Conservation (phyloP, 1,140 invertebrate species). For the Lethrus apterus region DNA sequence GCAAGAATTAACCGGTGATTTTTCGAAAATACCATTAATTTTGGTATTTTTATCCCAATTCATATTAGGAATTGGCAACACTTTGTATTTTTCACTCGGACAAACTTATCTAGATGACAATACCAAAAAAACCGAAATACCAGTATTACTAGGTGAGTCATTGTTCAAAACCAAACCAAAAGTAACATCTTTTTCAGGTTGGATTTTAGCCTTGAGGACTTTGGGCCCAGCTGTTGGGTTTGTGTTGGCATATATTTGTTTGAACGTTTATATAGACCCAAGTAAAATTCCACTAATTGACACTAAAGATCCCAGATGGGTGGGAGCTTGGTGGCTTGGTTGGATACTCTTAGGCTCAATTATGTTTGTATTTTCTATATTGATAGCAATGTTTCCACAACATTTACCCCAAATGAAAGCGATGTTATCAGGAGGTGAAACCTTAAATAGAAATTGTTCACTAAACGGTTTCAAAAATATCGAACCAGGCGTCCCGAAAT, state of each 20-base stretch:
- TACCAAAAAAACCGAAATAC: slow-evolving; percentile 61
- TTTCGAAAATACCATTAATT: slow-evolving; percentile 46
- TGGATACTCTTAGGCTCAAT: slow-evolving; percentile 61
- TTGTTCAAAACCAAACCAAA: not conserved
- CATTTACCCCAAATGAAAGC: slow-evolving; percentile 53
- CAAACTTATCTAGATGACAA: slow-evolving; percentile 67
- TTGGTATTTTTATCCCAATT: slow-evolving; percentile 57
- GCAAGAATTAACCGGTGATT: slow-evolving; percentile 46
- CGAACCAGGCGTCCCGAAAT: slow-evolving; percentile 35
- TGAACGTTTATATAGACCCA: slow-evolving; percentile 63
- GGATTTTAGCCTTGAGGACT: slow-evolving; percentile 38
- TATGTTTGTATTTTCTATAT: slow-evolving; percentile 51
- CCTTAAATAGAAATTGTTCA: no score
- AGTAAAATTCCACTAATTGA: slow-evolving; percentile 58
- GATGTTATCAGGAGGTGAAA: no score
- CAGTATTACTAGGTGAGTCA: slow-evolving; percentile 55
- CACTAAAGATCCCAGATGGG: slow-evolving; percentile 63
- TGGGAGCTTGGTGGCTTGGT: slow-evolving; percentile 75
- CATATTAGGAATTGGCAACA: slow-evolving; percentile 58
- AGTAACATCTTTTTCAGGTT: not conserved
- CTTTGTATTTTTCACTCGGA: slow-evolving; percentile 57
- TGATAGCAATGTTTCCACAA: slow-evolving; percentile 58
- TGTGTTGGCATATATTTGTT: slow-evolving; percentile 57
- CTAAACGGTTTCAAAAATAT: no score
- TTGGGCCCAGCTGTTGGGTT: slow-evolving; percentile 66